phyloP scores from a whole-genome alignment of 2,888 invertebrate species.

The Drosophila melanosoma region DNA sequence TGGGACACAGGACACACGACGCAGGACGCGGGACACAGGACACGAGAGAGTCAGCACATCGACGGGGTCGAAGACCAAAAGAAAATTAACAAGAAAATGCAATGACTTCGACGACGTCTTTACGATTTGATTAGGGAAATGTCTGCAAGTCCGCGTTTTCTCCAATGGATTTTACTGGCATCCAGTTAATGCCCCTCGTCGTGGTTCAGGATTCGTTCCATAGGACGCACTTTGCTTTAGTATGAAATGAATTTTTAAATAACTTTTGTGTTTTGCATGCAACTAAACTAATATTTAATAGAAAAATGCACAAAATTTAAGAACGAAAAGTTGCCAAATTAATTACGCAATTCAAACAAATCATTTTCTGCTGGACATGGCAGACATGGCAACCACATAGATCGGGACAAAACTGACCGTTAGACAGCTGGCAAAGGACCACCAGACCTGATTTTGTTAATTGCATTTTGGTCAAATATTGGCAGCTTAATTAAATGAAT shows the following conservation, averaged over 20 bases:
- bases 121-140: slow-evolving; percentile 78
- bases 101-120: slow-evolving; percentile 63
- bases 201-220: not conserved
- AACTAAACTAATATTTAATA: not conserved
- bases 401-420: slow-evolving; percentile 14
- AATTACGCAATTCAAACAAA: slow-evolving; percentile 76
- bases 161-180: slow-evolving; percentile 26
- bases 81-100: slow-evolving; percentile 77
- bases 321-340: slow-evolving; percentile 52
- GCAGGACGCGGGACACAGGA: not conserved
- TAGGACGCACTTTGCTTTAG: not conserved
- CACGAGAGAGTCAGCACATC: slow-evolving; percentile 33
- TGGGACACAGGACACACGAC: slow-evolving; percentile 10
- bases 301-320: not conserved
- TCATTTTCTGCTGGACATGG: slow-evolving; percentile 12
- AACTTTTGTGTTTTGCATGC: not conserved
- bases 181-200: slow-evolving; percentile 4
- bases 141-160: slow-evolving; percentile 61
- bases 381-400: slow-evolving; percentile 30
- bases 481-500: slow-evolving; percentile 83
- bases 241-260: not conserved
- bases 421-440: not conserved
- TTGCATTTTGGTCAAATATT: slow-evolving; percentile 84
- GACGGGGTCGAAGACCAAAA: slow-evolving; percentile 37
- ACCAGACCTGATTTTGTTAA: slow-evolving; percentile 71